A percentile compares a stretch with the other conserved stretches of the same genome.
These are phyloP conservation scores for Drosophila suboccidentalis DNA, from an alignment of 2,888 invertebrate genomes.

Conservation along the genomic window DNA sequence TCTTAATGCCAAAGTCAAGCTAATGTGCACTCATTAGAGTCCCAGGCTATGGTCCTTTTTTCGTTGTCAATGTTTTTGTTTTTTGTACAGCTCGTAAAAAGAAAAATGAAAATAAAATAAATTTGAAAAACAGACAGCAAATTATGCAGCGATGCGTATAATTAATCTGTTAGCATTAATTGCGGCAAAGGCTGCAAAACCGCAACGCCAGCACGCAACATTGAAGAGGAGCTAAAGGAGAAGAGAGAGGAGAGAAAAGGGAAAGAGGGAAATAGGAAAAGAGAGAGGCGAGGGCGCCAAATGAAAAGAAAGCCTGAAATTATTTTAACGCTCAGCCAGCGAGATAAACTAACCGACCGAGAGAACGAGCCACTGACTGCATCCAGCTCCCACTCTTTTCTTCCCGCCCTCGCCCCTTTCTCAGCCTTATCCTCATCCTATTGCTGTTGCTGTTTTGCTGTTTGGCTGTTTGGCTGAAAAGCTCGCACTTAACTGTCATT, in stretches of 20 bases:
- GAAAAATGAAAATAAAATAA: slow-evolving; percentile 47
- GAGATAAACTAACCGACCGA: slow-evolving; percentile 64
- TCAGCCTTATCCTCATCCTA: background rate
- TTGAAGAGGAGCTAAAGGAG: slow-evolving; percentile 1
- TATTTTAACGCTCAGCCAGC: slow-evolving; percentile 70
- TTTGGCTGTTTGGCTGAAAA: slow-evolving; percentile 24
- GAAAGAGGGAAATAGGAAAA: too few species aligned
- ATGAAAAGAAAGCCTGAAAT: slow-evolving; percentile 56
- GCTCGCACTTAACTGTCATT: slow-evolving; percentile 61
- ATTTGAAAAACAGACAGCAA: slow-evolving; percentile 61
- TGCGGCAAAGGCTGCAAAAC: slow-evolving; percentile 74
- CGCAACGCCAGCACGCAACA: slow-evolving; percentile 49
- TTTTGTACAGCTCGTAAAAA: slow-evolving; percentile 35
- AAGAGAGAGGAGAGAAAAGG: too few species aligned
- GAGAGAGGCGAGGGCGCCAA: slow-evolving; percentile 4
- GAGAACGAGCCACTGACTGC: slow-evolving; percentile 10
- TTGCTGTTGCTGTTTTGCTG: slow-evolving; percentile 2
- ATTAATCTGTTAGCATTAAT: slow-evolving; percentile 81
- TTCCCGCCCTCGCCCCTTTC: background rate
- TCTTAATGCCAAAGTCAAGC: slow-evolving; percentile 50
- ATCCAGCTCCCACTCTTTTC: background rate
- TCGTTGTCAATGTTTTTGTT: slow-evolving; percentile 5
- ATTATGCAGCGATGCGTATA: slow-evolving; percentile 77
- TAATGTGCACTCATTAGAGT: slow-evolving; percentile 76
- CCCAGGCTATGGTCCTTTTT: slow-evolving; percentile 38